A percentile compares a stretch with the other conserved stretches of the same genome.
Conservation (phyloP, 64 coral and sea anemone species). For the Actinia equina region DNA sequence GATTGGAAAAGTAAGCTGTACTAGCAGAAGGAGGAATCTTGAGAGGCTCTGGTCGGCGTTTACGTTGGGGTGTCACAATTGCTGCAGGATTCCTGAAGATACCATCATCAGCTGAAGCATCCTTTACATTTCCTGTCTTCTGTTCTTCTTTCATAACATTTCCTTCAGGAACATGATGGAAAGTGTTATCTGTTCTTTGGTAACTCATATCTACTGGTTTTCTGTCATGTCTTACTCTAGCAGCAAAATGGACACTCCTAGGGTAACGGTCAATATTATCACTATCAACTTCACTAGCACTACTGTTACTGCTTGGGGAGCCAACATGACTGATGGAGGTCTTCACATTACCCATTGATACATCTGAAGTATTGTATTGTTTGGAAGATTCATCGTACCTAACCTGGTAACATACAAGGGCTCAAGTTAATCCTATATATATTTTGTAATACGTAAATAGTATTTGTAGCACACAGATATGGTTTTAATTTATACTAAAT, state of each 20-base stretch:
- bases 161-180: constrained; percentile 18
- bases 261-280: not conserved
- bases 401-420: constrained; percentile 31
- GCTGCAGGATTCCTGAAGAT: constrained; percentile 87
- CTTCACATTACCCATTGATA: constrained; percentile 82
- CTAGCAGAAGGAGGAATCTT: constrained; percentile 84
- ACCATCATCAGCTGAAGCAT: constrained; percentile 35
- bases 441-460: too few relatives aligned
- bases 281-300: constrained; percentile 22
- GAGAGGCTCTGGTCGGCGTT: constrained; percentile 84
- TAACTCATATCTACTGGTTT: constrained; percentile 11
- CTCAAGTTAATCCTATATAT: too few relatives aligned
- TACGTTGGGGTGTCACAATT: constrained; percentile 77
- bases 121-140: constrained; percentile 56
- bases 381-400: constrained; percentile 69
- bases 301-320: constrained; percentile 34
- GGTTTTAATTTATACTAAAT: too few relatives aligned
- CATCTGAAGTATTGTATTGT: constrained; percentile 36
- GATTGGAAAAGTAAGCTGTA: constrained; percentile 50
- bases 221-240: not conserved
- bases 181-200: not conserved
- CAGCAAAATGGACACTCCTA: constrained; percentile 5
- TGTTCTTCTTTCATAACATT: constrained; percentile 37
- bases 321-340: constrained; percentile 48
- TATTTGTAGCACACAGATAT: too few relatives aligned